Evolutionary conservation across 2,888 invertebrate species (phyloP).

Genomic region (Gerris lacustris): DNA sequence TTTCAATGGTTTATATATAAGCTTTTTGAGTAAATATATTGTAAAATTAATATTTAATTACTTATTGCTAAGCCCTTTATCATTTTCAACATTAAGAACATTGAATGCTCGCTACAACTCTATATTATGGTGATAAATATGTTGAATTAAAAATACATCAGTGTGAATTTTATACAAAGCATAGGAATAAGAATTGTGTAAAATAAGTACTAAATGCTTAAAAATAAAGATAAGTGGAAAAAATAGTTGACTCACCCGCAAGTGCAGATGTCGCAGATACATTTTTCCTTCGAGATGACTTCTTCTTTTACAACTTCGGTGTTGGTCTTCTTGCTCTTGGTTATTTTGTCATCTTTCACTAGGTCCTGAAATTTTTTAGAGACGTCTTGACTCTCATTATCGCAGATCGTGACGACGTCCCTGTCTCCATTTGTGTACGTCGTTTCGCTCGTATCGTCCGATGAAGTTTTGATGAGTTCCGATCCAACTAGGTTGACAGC

Average conservation of each 20-base stretch:
- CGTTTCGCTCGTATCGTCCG: constrained; percentile 14
- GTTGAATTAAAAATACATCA: too few species aligned
- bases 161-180: too few species aligned
- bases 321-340: neutral
- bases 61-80: too few species aligned
- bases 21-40: too few species aligned
- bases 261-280: constrained; percentile 81
- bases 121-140: too few species aligned
- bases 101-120: too few species aligned
- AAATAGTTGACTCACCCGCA: constrained; percentile 61
- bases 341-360: constrained; percentile 13
- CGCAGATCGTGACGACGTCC: constrained; percentile 8
- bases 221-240: neutral
- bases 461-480: neutral
- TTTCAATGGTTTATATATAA: too few species aligned
- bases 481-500: neutral
- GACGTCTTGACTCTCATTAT: constrained; percentile 9
- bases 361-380: constrained; percentile 16
- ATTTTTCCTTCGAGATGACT: constrained; percentile 49
- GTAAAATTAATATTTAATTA: too few species aligned
- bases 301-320: constrained; percentile 8
- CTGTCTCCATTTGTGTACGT: constrained; percentile 6
- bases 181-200: too few species aligned
- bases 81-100: too few species aligned
- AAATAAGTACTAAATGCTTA: too few species aligned